Evolutionary conservation across 2,797 vertebrate genomes (phyloP), one percentile per base, ranked within the genome.

Genomic region (Hippocampus kuda): DNA sequence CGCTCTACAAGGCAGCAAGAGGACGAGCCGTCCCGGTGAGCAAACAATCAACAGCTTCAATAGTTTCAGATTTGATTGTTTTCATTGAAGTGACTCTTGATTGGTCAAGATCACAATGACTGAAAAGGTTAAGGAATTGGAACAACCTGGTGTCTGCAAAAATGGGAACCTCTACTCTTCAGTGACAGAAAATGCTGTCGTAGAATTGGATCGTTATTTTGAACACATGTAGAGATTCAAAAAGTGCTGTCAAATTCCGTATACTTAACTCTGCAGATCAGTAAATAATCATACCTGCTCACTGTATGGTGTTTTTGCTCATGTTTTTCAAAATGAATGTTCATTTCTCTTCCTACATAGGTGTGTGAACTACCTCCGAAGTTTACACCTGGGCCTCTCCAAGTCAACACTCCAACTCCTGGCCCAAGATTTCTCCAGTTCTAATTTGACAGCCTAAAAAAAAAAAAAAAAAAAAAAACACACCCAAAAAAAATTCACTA

Each of bases 301-400:
- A 63, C 20, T 2, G 2, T 41, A 62, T 62, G n/a, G 30, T 34
- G 11, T 9, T 60, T 18, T 30, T 60, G 26, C 57, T 3, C 12
- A n/a, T 20, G 22, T 22, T 63, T 63, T 57, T 57, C 13, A 5
- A 51, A 51, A 60, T 2, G 0, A 22, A 38, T 10, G 0, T 24
- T n/a, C 4, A 15, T 64, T 26, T 64, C 62, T 24, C 41, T n/a
- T 13, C 41, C 69, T 26, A 38, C 30, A 20, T 16, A 97, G 94
- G 84, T 91, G 87, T 83, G 78, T 88, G 78, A 92, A 93, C 83
- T 93, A 94, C 81, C 89, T 94, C 79, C 91, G 90, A 84, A 90
- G 88, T 62, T 90, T 89, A 85, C 81, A 91, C 44, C 90, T 95
- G 0, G 88, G 90, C 75, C 88, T 98, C 83, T 85, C 94, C 22